These are phyloP conservation scores for Catagonus wagneri DNA, from an alignment of 2,113 vertebrate species.

Conservation along the genomic window DNA sequence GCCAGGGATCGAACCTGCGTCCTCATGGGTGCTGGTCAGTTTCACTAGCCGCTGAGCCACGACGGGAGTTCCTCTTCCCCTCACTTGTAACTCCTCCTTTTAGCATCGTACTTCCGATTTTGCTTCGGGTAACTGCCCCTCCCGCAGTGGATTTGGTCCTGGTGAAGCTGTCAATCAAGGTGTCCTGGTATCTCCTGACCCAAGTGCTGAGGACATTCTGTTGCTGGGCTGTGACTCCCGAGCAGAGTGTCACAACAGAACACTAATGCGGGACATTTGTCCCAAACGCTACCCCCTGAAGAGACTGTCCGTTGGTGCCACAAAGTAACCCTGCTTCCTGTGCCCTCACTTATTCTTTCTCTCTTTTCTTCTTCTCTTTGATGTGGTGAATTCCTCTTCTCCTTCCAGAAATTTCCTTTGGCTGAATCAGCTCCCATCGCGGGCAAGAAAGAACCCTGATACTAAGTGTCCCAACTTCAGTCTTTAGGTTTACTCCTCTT, in stretches of 20 bases:
- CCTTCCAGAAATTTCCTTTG: conserved; percentile 21
- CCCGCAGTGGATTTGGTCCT: neutral
- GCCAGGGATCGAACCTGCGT: no score
- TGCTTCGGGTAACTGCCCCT: neutral
- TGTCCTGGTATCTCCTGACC: neutral
- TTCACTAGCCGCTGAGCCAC: no score
- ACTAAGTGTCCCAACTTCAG: neutral
- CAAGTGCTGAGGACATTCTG: neutral
- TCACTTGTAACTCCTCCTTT: no score
- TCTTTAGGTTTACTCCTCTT: neutral
- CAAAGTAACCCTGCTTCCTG: neutral
- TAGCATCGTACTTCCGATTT: neutral
- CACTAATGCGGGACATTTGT: neutral
- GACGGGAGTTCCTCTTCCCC: neutral
- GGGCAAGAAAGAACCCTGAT: neutral
- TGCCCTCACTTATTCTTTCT: neutral
- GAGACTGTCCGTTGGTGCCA: neutral
- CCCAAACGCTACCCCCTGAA: neutral
- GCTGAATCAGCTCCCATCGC: neutral
- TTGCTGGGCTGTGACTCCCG: neutral
- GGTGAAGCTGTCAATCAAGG: neutral
- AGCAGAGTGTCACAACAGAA: neutral
- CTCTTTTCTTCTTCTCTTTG: neutral
- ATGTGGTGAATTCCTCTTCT: neutral
- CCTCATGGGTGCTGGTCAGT: no score